A percentile compares a stretch with the other conserved stretches of the same genome.
These are phyloP conservation scores for Heliconius himera DNA, from an alignment of 1,140 invertebrate genomes.

Conservation along the genomic window DNA sequence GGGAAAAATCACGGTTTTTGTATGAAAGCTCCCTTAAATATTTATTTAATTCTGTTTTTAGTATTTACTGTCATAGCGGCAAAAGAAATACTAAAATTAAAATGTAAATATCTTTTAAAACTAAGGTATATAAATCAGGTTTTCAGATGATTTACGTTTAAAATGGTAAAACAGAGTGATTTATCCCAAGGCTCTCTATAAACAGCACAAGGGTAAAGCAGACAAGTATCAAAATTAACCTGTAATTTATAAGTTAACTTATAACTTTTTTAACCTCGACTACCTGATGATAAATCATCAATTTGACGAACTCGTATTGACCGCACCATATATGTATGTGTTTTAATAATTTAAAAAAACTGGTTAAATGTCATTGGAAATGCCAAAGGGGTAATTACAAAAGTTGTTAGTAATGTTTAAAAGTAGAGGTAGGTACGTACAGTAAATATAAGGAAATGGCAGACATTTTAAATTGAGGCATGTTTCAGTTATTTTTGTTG, in stretches of 20 bases:
- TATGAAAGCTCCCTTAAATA: too few species aligned
- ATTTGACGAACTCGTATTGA: not conserved
- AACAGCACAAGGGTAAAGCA: not conserved
- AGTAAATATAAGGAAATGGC: not conserved
- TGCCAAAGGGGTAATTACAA: not conserved
- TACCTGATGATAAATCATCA: not conserved
- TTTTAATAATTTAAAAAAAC: not conserved
- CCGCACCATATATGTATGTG: not conserved
- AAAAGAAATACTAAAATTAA: too few species aligned
- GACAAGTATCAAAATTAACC: not conserved
- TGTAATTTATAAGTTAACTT: constrained; percentile 1
- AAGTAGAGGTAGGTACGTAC: not conserved
- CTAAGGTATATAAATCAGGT: too few species aligned
- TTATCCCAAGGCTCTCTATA: not conserved
- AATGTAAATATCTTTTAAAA: too few species aligned
- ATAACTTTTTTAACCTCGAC: constrained; percentile 6
- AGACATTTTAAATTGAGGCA: not conserved
- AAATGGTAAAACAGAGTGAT: too few species aligned
- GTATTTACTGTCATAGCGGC: too few species aligned
- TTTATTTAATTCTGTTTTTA: too few species aligned
- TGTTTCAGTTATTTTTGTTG: not conserved
- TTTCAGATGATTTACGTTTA: too few species aligned
- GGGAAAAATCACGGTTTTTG: too few species aligned
- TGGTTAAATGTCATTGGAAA: constrained; percentile 2
- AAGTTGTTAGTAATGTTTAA: not conserved